Evolutionary conservation across 1,140 invertebrate genomes (phyloP).

Genomic region (Caenorhabditis inopinata): DNA sequence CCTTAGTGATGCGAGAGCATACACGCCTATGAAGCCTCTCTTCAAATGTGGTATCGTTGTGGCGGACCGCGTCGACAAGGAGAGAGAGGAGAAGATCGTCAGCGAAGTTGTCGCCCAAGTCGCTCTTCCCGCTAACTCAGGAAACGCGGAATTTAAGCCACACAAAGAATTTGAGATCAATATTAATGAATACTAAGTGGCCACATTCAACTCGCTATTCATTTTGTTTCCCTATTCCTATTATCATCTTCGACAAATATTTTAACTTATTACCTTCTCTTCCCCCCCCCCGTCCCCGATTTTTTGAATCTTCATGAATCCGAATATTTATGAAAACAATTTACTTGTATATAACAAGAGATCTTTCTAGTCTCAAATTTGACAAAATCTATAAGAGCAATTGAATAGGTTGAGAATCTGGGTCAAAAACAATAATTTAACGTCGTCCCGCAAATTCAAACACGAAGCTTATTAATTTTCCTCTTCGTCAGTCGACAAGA

Average conservation of each 20-base stretch:
- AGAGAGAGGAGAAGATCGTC: constrained; percentile 4
- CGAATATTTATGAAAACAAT: neutral
- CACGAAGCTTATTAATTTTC: neutral
- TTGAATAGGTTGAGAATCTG: too few relatives aligned
- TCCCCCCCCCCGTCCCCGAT: too few relatives aligned
- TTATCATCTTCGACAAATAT: neutral
- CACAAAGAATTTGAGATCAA: neutral
- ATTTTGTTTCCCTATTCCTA: neutral
- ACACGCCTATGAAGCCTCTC: neutral
- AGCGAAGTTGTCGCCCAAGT: neutral
- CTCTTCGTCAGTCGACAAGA: constrained; percentile 42
- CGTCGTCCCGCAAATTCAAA: too few relatives aligned
- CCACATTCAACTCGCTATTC: neutral
- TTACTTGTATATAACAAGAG: too few relatives aligned
- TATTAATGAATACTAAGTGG: neutral
- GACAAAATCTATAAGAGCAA: too few relatives aligned
- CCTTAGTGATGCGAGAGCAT: neutral
- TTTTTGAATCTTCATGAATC: neutral
- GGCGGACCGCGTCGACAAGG: neutral
- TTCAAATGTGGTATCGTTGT: constrained; percentile 3
- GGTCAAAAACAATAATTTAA: too few relatives aligned
- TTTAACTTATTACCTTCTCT: too few relatives aligned
- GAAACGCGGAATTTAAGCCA: neutral
- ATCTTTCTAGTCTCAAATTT: neutral
- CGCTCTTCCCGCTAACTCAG: neutral